Evolutionary conservation across 2,113 vertebrate species (phyloP).

Genomic region (Chloropsis hardwickii): DNA sequence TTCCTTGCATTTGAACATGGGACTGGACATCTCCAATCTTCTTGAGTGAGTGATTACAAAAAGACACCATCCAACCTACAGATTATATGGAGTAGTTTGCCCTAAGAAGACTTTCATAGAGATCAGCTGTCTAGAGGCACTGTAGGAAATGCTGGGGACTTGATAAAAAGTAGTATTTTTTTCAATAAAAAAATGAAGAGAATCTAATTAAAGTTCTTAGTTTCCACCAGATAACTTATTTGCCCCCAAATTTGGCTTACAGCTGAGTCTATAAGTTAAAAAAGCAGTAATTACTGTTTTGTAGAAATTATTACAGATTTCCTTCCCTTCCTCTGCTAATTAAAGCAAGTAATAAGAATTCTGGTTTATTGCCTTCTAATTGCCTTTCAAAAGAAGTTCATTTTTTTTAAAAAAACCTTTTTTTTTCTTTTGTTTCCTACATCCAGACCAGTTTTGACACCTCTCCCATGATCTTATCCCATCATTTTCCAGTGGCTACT

Average conservation of each 20-base stretch:
- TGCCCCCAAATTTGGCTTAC: background rate
- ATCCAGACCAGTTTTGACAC: background rate
- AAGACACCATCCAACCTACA: fast-evolving
- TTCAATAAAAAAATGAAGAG: background rate
- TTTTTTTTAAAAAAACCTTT: background rate
- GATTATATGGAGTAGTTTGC: background rate
- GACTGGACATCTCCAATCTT: background rate
- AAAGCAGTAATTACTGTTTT: background rate
- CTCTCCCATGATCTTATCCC: background rate
- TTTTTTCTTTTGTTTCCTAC: background rate
- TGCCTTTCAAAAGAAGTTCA: background rate
- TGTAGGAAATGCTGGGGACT: background rate
- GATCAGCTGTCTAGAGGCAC: background rate
- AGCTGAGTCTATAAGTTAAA: background rate
- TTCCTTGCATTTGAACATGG: background rate
- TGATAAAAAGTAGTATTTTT: background rate
- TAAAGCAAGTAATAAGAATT: background rate
- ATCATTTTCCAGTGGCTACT: background rate
- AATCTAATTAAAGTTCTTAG: background rate
- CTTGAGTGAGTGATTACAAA: background rate
- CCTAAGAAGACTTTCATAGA: background rate
- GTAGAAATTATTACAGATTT: background rate
- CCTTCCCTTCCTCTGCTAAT: background rate
- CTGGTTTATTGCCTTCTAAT: background rate
- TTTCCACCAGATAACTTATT: background rate